Base-by-base conservation (phyloP, 2,888 invertebrate species). In the Ametastegia equiseti region DNA sequence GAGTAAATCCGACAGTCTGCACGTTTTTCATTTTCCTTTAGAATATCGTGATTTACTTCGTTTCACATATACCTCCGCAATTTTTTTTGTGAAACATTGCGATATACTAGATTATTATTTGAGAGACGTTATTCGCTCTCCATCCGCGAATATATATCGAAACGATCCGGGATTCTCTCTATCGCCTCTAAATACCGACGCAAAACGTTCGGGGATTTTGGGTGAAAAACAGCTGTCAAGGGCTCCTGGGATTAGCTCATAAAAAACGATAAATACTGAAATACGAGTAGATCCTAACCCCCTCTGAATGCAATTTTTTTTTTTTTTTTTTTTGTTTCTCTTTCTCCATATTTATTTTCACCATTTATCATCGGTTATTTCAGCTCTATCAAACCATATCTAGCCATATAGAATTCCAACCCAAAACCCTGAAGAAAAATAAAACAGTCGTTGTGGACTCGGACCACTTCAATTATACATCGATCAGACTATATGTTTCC, bases 201-300 rank as follows among this genome's bases (percentile, higher is more conserved):
- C 88, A 87, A 89, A 88, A 88, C 86, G 85, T 86, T 88, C 84
- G 81, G 86, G 88, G 88, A 88, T 89, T 89, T 86, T 81, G 86
- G 88, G 89, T 90, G 88, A 90, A 89, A 89, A 90, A 90, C 89
- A 90, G 89, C 89, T 87, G 89, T 88, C 89, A 89, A 88, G 86
- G 88, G 88, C 88, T 88, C 88, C 83, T 84, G 88, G 89, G 89
- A 89, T 90, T 89, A 89, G 84, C 54, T 82, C 82, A 84, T 86
- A 85, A 88, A 89, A 88, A 87, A 45, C 45, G 73, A 73, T 73
- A 50, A 73, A 73, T 73, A 42, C 50, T 73, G 47, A 50, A 50
- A 73, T 73, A 73, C 23, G 27, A 33, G 73, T 47, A 50, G 73
- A 45, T 42, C 4, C 45, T 19, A 7, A 13, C 30, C 33, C 30